These are phyloP conservation scores for Peromyscus leucopus DNA, from an alignment of 2,113 vertebrate genomes.

Conservation along the genomic window DNA sequence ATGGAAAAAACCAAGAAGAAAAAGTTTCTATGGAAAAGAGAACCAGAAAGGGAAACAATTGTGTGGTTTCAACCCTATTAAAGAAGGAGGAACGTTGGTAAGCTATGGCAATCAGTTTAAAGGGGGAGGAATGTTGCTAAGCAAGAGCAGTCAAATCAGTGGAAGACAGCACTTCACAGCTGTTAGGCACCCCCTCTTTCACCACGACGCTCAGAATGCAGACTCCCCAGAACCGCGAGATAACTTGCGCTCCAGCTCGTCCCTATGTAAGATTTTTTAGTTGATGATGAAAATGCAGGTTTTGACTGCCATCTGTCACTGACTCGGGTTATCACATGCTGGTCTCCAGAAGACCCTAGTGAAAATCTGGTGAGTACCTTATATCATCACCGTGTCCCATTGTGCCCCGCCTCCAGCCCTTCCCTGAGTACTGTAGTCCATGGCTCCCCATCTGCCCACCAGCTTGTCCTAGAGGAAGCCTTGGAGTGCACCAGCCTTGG, in stretches of 20 bases:
- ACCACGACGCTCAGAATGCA: neutral
- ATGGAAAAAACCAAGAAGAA: neutral
- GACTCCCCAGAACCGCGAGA: neutral
- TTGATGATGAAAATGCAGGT: neutral
- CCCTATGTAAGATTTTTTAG: neutral
- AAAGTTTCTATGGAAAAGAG: neutral
- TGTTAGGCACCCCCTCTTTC: neutral
- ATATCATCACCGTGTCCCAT: neutral
- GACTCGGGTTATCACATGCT: neutral
- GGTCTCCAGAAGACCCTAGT: neutral
- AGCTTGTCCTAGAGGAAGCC: neutral
- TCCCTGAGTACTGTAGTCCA: neutral
- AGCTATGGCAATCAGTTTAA: neutral
- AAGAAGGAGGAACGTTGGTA: neutral
- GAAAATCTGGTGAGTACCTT: neutral
- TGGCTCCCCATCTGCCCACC: neutral
- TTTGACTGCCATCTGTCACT: neutral
- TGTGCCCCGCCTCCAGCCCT: accelerated
- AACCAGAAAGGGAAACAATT: neutral
- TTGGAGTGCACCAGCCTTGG: neutral
- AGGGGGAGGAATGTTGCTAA: neutral
- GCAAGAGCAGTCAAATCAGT: too few species aligned
- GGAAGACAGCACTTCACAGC: neutral
- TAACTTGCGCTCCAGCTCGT: neutral
- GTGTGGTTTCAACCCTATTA: neutral